A percentile compares a stretch with the other conserved stretches of the same genome.
These are phyloP conservation scores for Chrysaora quinquecirrha DNA, from an alignment of 30 jellyfish, hydroid and myxozoan genomes.

Conservation along the genomic window DNA sequence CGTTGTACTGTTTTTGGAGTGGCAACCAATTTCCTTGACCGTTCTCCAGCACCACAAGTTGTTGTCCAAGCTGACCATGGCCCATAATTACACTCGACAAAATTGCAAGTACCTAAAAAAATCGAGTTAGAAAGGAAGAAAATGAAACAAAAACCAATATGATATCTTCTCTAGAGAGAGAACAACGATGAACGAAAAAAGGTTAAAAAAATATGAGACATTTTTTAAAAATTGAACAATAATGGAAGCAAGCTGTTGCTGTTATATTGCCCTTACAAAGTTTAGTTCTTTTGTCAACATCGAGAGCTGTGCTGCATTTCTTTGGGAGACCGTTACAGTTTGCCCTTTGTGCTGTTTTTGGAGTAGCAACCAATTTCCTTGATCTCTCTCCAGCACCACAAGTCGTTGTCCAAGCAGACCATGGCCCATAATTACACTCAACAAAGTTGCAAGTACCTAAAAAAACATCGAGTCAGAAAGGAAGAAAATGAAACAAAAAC, in stretches of 20 bases:
- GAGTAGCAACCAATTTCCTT: neutral
- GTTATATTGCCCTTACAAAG: constrained; percentile 22
- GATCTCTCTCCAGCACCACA: neutral
- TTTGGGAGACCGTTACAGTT: neutral
- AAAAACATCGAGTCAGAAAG: no score
- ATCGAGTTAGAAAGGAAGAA: no score
- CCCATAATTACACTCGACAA: constrained; percentile 31
- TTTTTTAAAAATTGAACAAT: no score
- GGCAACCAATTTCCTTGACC: constrained; percentile 45
- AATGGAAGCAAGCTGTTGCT: no score
- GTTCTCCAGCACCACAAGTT: constrained; percentile 67
- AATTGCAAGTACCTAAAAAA: neutral
- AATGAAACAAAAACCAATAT: no score
- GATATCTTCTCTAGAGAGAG: no score
- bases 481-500: no score
- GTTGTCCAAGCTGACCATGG: constrained; percentile 85
- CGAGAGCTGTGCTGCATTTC: neutral
- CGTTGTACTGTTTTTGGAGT: constrained; percentile 41
- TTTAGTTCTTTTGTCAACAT: neutral
- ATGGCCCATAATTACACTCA: neutral
- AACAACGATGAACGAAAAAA: no score
- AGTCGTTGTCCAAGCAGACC: neutral
- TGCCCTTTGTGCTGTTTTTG: neutral
- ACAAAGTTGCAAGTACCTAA: neutral
- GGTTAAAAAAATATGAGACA: neutral